Conservation (phyloP, 2,888 invertebrate genomes). For the Epinotia demarniana region DNA sequence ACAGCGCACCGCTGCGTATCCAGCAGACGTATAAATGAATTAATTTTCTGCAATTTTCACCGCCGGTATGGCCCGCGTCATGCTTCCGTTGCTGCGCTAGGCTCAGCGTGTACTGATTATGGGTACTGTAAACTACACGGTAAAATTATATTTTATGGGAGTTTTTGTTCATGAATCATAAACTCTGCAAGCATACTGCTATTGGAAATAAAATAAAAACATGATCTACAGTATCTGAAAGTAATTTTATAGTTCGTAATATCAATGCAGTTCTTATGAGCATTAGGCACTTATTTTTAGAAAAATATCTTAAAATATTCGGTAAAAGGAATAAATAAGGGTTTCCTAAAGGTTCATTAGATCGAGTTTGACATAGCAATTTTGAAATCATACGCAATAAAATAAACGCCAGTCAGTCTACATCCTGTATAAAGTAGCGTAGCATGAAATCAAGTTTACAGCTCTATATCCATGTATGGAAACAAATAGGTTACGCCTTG, state of each 20-base stretch:
- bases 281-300: too few species aligned
- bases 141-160: neutral
- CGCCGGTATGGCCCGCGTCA: constrained; percentile 64
- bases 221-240: too few species aligned
- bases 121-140: constrained; percentile 18
- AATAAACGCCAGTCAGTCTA: neutral
- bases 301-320: too few species aligned
- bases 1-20: constrained; percentile 52
- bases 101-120: constrained; percentile 21
- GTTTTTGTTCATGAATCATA: neutral
- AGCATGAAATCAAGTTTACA: constrained; percentile 45
- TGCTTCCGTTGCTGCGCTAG: constrained; percentile 48
- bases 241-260: neutral
- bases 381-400: neutral
- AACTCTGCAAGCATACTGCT: neutral
- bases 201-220: neutral
- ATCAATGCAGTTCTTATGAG: neutral
- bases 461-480: constrained; percentile 44
- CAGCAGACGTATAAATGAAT: constrained; percentile 71
- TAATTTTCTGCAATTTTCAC: constrained; percentile 79
- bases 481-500: constrained; percentile 49
- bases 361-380: neutral
- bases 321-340: too few species aligned
- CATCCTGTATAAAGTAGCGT: constrained; percentile 12
- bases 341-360: too few species aligned